Base-by-base conservation (phyloP, 2,888 invertebrate genomes). In the Hololepta plana region DNA sequence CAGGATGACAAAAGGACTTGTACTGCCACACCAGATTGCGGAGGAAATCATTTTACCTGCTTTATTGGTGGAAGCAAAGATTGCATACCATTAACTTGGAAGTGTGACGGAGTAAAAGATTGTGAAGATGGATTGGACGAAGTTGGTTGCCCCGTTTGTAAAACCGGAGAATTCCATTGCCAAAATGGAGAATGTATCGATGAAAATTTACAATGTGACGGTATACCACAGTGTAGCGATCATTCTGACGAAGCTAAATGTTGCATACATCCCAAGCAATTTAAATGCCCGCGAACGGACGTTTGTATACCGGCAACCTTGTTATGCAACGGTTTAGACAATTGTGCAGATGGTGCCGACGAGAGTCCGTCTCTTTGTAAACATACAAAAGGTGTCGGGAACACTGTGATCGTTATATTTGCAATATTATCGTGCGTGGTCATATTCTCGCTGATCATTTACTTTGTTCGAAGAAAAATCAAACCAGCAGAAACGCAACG, bases 51-150 rank as follows among this genome's bases (percentile, higher is more conserved):
- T 45, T 81, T 80, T 44, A 72, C 72, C 0, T 80, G 80, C 42
- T 62, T 64, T 19, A 52, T 56, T 4, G 61, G 60, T 1, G 46
- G 60, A 22, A 59, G 57, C 29, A 66, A 67, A 31, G 72, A 75
- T 36, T 76, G 76, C 40, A 72, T 77, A 34, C 75, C 76, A 0
- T 59, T 62, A 1, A 58, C 62, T 0, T 79, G 76, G 76, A 31
- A 29, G 14, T 81, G 80, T 45, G 87, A 88, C 51, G 77, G 80
- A 0, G 76, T 77, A 42, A 62, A 64, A 27, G 87, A 88, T 51
- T 88, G 87, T 50, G 63, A 69, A 2, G 82, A 84, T 52, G 76
- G 75, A 26, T 76, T 80, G 7, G 88, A 88, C 51, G 82, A 81
- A 55, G 57, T 72, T 29, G 62, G 72, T 35, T 69, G 75, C 53